Evolutionary conservation across 2,797 vertebrate genomes (phyloP), one percentile per base, ranked within the genome.

Genomic region (Enteromius radiatus): DNA sequence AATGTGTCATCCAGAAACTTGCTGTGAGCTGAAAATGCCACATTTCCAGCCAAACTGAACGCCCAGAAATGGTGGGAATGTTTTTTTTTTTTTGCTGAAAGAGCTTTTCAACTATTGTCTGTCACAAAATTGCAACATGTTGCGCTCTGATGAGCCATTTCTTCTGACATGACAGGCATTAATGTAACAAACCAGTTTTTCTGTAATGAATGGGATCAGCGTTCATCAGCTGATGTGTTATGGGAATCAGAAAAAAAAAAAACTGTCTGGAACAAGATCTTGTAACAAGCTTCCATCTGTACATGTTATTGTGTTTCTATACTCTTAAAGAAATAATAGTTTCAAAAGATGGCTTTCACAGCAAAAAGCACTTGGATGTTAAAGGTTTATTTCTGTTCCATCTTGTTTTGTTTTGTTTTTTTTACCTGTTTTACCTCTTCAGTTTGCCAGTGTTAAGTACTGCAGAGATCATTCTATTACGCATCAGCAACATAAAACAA

Each of bases 391-490:
- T 8, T 45, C 45, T 9, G 3, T 71, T 31, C 43, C 43, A 43
- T 12, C 43, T 19, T 52, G 38, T 38, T 38, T n/a, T n/a, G n/a
- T n/a, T n/a, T n/a, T n/a, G n/a, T n/a, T n/a, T n/a, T n/a, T 38
- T 21, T 2, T 8, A 7, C 47, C 49, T 11, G 3, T 74, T 28
- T 43, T 33, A 59, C 73, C 41, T 78, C 23, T 84, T 83, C 21
- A 80, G 64, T 87, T 86, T 43, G 78, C n/a, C 70, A 61, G 63
- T 85, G 83, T 87, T 87, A 82, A 88, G 85, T 78, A 84, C 80
- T 77, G 52, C 79, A 84, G 81, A 78, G 67, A 89, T 84, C 65
- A 86, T 52, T 87, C 76, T 83, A 86, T 84, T 52, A 76, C 69
- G 75, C 70, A 85, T 89, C 69, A 83, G 68, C 74, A 69, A 59